Percentiles rank a stretch among this genome's conserved stretches.
Conservation (phyloP, 1,140 invertebrate genomes). For the Palaemon carinicauda region DNA sequence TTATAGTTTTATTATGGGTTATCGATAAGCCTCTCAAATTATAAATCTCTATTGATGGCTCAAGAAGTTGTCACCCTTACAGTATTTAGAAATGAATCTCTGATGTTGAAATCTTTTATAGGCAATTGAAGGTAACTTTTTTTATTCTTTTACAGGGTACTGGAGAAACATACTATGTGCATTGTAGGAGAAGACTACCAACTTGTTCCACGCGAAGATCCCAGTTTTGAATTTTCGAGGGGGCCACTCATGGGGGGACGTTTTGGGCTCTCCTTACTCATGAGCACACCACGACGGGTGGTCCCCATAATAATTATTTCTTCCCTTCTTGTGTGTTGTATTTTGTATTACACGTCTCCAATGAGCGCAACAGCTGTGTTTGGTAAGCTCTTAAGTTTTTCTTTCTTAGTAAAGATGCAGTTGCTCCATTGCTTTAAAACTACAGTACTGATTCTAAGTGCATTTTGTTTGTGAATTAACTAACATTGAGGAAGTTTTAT, state of each 20-base stretch:
- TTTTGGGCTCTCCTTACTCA: slow-evolving; percentile 24
- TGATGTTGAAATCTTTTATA: too few relatives aligned
- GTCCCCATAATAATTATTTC: slow-evolving; percentile 39
- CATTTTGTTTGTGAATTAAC: too few relatives aligned
- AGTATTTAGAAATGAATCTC: too few relatives aligned
- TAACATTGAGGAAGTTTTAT: too few relatives aligned
- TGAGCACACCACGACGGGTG: slow-evolving; percentile 37
- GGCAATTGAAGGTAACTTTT: too few relatives aligned
- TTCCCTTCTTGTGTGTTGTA: slow-evolving; percentile 29
- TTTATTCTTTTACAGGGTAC: background rate
- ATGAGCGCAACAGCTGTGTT: slow-evolving; percentile 35
- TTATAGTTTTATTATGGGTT: too few relatives aligned
- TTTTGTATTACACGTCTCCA: slow-evolving; percentile 41
- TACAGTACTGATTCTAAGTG: too few relatives aligned
- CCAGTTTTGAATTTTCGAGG: background rate
- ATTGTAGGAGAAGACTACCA: slow-evolving; percentile 6
- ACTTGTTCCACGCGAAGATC: slow-evolving; percentile 16
- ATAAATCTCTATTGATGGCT: too few relatives aligned
- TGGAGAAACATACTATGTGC: background rate
- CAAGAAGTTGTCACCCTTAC: too few relatives aligned
- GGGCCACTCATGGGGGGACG: slow-evolving; percentile 46
- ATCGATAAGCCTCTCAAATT: too few relatives aligned
- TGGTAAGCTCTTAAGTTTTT: slow-evolving; percentile 15
- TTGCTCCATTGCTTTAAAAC: background rate
- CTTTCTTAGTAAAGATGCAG: background rate